Conservation (phyloP, 1,140 invertebrate genomes). For the Listronotus oregonensis region DNA sequence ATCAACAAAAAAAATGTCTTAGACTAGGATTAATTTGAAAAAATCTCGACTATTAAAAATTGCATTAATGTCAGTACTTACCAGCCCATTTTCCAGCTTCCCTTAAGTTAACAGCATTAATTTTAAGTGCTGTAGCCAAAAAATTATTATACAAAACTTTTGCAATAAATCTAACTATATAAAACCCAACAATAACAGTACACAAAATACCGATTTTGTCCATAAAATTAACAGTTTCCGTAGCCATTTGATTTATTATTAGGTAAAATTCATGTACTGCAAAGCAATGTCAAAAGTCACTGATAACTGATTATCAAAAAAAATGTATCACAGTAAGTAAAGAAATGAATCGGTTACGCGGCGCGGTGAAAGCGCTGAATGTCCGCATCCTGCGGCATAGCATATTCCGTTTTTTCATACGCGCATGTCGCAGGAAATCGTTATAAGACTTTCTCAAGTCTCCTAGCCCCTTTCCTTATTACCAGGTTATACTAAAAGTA, state of each 20-base stretch:
- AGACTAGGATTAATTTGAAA: too few species aligned
- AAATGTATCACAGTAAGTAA: background rate
- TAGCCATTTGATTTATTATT: constrained; percentile 9
- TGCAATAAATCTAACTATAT: constrained; percentile 45
- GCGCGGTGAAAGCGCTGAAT: constrained; percentile 9
- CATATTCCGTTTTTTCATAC: constrained; percentile 25
- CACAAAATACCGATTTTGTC: constrained; percentile 46
- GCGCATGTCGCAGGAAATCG: constrained; percentile 27
- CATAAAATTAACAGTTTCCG: constrained; percentile 20
- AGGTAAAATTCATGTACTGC: background rate
- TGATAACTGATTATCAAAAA: constrained; percentile 7
- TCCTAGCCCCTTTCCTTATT: background rate
- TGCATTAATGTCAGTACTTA: too few species aligned
- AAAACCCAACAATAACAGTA: constrained; percentile 47
- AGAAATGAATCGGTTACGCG: constrained; percentile 4
- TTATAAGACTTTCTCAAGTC: constrained; percentile 27
- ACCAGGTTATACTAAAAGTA: too few species aligned
- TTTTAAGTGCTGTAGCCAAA: constrained; percentile 52
- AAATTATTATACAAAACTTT: constrained; percentile 54
- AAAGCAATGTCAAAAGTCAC: constrained; percentile 6
- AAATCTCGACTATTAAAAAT: too few species aligned
- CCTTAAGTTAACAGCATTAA: constrained; percentile 55
- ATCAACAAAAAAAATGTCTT: too few species aligned
- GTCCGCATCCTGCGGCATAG: constrained; percentile 10
- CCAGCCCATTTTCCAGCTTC: constrained; percentile 59